Base-by-base conservation (phyloP, 2,113 vertebrate genomes). In the Lycaon pictus region DNA sequence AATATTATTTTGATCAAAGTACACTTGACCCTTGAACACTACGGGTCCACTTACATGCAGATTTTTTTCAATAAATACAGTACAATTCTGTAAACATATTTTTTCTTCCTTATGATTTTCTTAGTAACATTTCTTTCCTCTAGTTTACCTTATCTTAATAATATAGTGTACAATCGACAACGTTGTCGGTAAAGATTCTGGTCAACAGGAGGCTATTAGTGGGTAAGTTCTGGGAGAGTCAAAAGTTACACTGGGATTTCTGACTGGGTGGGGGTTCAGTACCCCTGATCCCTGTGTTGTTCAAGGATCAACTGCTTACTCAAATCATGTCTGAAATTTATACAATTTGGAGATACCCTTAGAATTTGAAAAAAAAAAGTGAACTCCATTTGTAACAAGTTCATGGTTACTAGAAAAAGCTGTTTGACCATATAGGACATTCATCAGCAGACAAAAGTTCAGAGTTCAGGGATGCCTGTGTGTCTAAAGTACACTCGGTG, bases 1-100 rank as follows among this genome's bases (percentile, higher is more conserved):
- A 65, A 80, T 55, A 77, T 51, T 82, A 22, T 89, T 98, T 95
- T 95, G 12, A 80, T n/a, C 60, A 62, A 98, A 72, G 23, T 53
- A 67, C 51, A 77, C 7, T 17, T 51, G 74, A 77, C 43, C 43
- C 43, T 76, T 27, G 25, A 77, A 51, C 13, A 16, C 43, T 27
- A 13, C 12, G 13, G 43, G 72, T 76, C 43, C 13, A 51, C 72
- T 51, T 76, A 67, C 7, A 76, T 76, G 37, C 23, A 74, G 72
- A 76, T 13, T 15, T 74, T 74, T 74, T 43, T 12, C 20, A 67
- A n/a, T 67, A 76, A 76, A 51, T 27, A 76, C 6, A 25, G 22
- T 25, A 74, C 23, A 76, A 12, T 25, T 4, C 43, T 51, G 23
- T 76, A 27, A 76, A 27, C 43, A 13, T 27, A 48, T 10, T 51